These are phyloP conservation scores for Zygothrica quintamaculata DNA, from an alignment of 2,888 invertebrate genomes.

Conservation along the genomic window DNA sequence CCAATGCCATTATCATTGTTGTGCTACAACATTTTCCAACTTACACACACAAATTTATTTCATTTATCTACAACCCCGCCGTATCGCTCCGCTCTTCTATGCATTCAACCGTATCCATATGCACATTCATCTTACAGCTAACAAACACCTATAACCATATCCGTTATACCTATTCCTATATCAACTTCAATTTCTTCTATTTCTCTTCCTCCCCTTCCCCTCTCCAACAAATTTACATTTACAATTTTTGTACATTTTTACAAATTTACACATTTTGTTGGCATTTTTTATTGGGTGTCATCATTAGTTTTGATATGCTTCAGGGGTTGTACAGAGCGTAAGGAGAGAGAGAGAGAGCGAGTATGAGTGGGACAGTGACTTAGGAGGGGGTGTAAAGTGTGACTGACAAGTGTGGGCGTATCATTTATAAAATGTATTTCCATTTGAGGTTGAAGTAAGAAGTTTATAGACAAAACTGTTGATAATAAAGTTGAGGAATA, in stretches of 20 bases:
- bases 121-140: conserved; percentile 18
- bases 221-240: conserved; percentile 62
- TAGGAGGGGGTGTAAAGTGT: conserved; percentile 52
- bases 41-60: conserved; percentile 68
- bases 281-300: conserved; percentile 77
- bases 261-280: conserved; percentile 78
- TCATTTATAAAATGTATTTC: conserved; percentile 56
- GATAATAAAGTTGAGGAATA: too few species aligned
- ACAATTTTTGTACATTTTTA: conserved; percentile 65
- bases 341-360: neutral
- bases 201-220: conserved; percentile 1
- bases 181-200: conserved; percentile 12
- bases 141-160: conserved; percentile 22
- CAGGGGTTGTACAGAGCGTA: conserved; percentile 3
- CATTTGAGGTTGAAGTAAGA: conserved; percentile 14
- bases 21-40: conserved; percentile 66
- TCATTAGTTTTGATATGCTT: conserved; percentile 72
- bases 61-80: conserved; percentile 59
- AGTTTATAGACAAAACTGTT: neutral
- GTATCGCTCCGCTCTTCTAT: conserved; percentile 39
- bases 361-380: too few species aligned
- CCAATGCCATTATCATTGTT: conserved; percentile 51
- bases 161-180: conserved; percentile 21
- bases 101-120: conserved; percentile 49
- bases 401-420: conserved; percentile 68